Base-by-base conservation (phyloP, 2,888 invertebrate species). In the Sisyra terminalis region DNA sequence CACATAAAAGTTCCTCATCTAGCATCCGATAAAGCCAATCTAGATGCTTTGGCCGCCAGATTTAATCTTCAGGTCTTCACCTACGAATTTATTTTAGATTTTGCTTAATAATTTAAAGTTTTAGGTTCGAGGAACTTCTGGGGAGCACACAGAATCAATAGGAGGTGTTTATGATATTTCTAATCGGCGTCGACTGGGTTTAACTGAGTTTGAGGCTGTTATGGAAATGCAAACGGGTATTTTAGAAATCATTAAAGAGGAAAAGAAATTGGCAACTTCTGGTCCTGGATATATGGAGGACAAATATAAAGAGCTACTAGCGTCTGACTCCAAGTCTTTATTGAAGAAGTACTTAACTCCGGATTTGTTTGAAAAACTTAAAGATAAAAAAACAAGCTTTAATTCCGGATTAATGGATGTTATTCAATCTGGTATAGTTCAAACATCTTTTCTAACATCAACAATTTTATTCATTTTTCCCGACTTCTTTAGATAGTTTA, bases 321-420 rank as follows among this genome's bases (percentile, higher is more conserved):
- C 72, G 53, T 85, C 88, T 48, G 85, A 92, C 67, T 93, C 92
- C 64, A 89, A 93, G 69, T 94, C 93, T 47, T 75, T 97, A 66
- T 71, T 96, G 71, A 96, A 94, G 76, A 94, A 94, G 67, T 85
- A 86, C 71, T 77, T 93, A 56, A 84, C 88, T 62, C 81, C 79
- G 69, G 88, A 89, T 58, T 70, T 92, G 47, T 89, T 93, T 65
- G 90, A 94, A 58, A 77, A 75, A 57, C 75, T 90, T 50, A 94
- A 94, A 75, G 82, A 77, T 65, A 83, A 84, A 75, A 90, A 90
- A 70, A 93, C 93, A 49, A 79, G 81, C 51, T 89, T 94, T 62
- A 89, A 89, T 54, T 92, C 93, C 47, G 84, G 86, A 47, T 78
- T 94, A 48, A 72, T 92, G 61, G 93, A 94, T 67, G 85, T 86